Evolutionary conservation across 1,140 invertebrate species (phyloP), one percentile per base, ranked within the genome.

Genomic region (Akabosia matsudoensis): DNA sequence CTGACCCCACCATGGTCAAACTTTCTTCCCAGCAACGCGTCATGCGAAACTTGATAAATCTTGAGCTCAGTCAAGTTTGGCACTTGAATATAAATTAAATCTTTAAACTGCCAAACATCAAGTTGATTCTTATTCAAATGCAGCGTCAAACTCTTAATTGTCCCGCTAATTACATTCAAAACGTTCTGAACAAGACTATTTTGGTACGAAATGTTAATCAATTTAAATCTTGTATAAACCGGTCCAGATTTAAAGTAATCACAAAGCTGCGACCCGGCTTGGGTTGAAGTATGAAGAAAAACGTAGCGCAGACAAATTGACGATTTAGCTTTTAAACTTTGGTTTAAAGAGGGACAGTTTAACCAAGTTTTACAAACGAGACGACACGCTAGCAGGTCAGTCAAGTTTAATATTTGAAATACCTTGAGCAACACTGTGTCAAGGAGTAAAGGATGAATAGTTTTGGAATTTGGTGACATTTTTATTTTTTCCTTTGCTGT

Each of bases 231-330:
- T 30, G 22, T 2, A 30, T 67, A 67, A 31, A 67, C 31, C n/a
- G 28, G 24, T 10, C 61, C 61, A 24, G 54, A 24, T 30, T 30
- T 2, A n/a, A 67, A 67, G 61, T 30, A 67, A n/a, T 67, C 22
- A 10, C 30, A 4, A 67, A 13, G 30, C 31, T 30, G 28, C 61
- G n/a, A n/a, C 26, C 10, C n/a, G 4, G 61, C 31, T 28, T n/a
- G n/a, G n/a, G 61, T 67, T 67, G 61, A 28, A 7, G 61, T 30
- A 22, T 67, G 61, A 28, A 67, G 61, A 30, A 30, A 67, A 31
- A 67, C n/a, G 30, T n/a, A 30, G 4, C 61, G 7, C 24, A 67
- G 61, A 31, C n/a, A 16, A 7, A 67, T 22, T 4, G n/a, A 2
- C 13, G 61, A 28, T n/a, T 67, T 67, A 10, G 28, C 28, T 30